A percentile compares a stretch with the other conserved stretches of the same genome.
phyloP scores from a whole-genome alignment of 2,888 invertebrate genomes.

The Megastigmus dorsalis region DNA sequence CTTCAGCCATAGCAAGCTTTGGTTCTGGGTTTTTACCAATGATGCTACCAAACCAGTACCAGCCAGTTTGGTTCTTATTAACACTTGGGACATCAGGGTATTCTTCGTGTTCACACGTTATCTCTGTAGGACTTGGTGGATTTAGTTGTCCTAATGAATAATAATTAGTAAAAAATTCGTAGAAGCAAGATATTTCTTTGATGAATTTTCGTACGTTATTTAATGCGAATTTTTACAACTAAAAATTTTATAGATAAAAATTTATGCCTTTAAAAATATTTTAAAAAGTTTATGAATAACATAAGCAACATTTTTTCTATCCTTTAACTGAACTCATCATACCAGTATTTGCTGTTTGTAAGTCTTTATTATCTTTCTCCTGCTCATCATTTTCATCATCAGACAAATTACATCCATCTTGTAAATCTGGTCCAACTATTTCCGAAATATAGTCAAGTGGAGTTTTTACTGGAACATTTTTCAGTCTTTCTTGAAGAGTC shows the following conservation, averaged over 20 bases:
- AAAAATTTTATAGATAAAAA: too few relatives aligned
- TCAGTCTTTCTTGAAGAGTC: constrained; percentile 70
- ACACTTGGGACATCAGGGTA: constrained; percentile 80
- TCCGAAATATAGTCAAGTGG: constrained; percentile 72
- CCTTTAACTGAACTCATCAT: constrained; percentile 42
- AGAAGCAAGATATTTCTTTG: too few relatives aligned
- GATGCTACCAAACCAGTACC: constrained; percentile 90
- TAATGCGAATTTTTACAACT: too few relatives aligned
- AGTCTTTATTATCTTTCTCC: constrained; percentile 66
- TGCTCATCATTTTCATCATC: constrained; percentile 70
- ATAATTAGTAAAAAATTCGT: constrained; percentile 5
- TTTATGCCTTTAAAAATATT: too few relatives aligned
- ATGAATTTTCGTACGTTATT: too few relatives aligned
- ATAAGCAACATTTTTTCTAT: background rate
- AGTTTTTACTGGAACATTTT: constrained; percentile 67
- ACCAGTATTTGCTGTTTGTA: constrained; percentile 70
- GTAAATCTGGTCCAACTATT: constrained; percentile 71
- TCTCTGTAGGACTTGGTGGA: constrained; percentile 75
- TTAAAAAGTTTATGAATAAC: background rate
- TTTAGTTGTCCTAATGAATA: constrained; percentile 73
- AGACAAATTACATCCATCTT: constrained; percentile 72
- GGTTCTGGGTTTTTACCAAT: constrained; percentile 82
- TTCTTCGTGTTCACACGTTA: constrained; percentile 78
- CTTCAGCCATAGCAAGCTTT: constrained; percentile 81
- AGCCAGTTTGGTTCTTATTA: constrained; percentile 83